Evolutionary conservation across 1,140 invertebrate species (phyloP).

Genomic region (Prorops nasuta): DNA sequence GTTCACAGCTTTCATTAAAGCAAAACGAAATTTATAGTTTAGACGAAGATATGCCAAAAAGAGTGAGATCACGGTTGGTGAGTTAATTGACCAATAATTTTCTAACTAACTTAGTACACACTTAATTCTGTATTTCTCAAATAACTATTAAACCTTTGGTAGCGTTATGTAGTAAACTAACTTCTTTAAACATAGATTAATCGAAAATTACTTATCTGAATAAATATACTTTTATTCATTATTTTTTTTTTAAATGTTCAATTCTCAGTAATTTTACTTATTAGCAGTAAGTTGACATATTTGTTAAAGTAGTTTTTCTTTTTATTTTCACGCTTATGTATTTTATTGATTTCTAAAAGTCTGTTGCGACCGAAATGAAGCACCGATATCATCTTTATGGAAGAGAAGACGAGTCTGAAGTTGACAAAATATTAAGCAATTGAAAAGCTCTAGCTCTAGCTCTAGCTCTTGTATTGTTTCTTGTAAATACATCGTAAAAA

Average conservation of each 20-base stretch:
- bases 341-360: constrained; percentile 50
- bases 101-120: neutral
- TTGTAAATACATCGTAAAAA: constrained; percentile 27
- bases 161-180: too few species aligned
- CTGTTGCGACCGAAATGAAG: constrained; percentile 58
- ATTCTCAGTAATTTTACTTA: constrained; percentile 21
- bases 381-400: constrained; percentile 58
- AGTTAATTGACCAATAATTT: constrained; percentile 42
- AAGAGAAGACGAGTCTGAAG: constrained; percentile 42
- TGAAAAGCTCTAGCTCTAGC: constrained; percentile 30
- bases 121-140: too few species aligned
- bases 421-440: constrained; percentile 47
- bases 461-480: neutral
- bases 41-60: constrained; percentile 56
- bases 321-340: constrained; percentile 20
- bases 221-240: neutral
- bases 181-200: too few species aligned
- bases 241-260: constrained; percentile 5
- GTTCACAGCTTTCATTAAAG: constrained; percentile 46
- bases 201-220: too few species aligned
- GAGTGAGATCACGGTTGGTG: constrained; percentile 57
- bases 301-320: constrained; percentile 16
- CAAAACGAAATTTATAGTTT: constrained; percentile 55
- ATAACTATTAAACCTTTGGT: too few species aligned
- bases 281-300: too few species aligned